Evolutionary conservation across 2,888 invertebrate genomes (phyloP), one percentile per base, ranked within the genome.

Genomic region (Volucella inflata): DNA sequence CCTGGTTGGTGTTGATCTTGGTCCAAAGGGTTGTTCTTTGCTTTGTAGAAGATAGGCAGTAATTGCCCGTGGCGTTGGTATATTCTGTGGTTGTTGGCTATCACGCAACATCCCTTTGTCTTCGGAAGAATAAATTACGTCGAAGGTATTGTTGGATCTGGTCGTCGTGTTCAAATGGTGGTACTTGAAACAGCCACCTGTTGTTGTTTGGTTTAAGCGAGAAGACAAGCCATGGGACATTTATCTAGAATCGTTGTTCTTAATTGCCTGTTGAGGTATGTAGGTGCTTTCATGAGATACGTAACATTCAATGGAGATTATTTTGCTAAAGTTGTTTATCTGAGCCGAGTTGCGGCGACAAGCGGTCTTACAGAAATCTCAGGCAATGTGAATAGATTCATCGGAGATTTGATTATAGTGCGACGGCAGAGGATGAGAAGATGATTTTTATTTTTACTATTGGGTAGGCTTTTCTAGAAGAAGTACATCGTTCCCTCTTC

Each of bases 71-170:
- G n/a, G 76, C 71, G 64, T 62, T 16, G 76, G 75, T 44, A 55
- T 48, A 75, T 55, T 30, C 64, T 65, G 71, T 14, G 53, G 75
- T 81, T 81, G 81, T 85, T 85, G 81, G 71, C 62, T 50, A 85
- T 81, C 81, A 81, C 85, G 85, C 85, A 85, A 85, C 85, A 85
- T 81, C 85, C 81, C 71, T 85, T 85, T 85, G 85, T 85, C 76
- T 81, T 72, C 75, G n/a, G 38, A 30, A n/a, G 85, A 85, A 81
- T 85, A 85, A 85, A 85, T 85, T 81, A 81, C 85, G 60, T 59
- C 21, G 30, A 21, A 42, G 59, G 59, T 64, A 62, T 42, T 38
- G 51, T 57, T 48, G 38, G 60, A 42, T 36, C 8, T 44, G 55
- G 17, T 67, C 53, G 68, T 70, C 71, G 71, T 48, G 71, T 71